Conservation (phyloP, 2,888 invertebrate species). For the Gibbula magus region DNA sequence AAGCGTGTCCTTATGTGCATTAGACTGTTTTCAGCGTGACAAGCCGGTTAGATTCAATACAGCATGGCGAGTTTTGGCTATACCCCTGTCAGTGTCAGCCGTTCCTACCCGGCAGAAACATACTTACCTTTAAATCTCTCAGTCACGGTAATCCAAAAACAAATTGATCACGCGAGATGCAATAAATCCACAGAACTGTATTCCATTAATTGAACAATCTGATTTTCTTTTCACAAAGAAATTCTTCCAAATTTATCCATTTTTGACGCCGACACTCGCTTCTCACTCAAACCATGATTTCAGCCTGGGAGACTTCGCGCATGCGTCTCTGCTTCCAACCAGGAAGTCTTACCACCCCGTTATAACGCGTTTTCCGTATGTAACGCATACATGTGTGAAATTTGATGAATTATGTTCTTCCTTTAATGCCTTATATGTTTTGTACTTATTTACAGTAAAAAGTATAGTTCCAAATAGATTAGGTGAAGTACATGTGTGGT, state of each 20-base stretch:
- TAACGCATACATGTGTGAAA: too few relatives aligned
- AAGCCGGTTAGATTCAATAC: background rate
- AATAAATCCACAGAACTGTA: background rate
- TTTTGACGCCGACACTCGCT: background rate
- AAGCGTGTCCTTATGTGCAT: too few relatives aligned
- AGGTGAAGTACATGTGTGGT: background rate
- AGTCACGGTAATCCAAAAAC: background rate
- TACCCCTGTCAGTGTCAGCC: background rate
- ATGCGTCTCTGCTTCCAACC: background rate
- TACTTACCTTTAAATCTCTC: background rate
- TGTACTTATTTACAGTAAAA: too few relatives aligned
- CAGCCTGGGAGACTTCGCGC: background rate
- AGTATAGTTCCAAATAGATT: too few relatives aligned
- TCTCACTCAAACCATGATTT: slow-evolving; percentile 11
- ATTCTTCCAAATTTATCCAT: slow-evolving; percentile 13
- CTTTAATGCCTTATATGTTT: too few relatives aligned
- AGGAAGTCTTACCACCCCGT: background rate
- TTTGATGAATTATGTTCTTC: too few relatives aligned
- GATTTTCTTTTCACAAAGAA: slow-evolving; percentile 11
- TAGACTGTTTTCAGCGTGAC: background rate
- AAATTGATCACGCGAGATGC: background rate
- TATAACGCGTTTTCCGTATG: background rate
- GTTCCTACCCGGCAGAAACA: background rate
- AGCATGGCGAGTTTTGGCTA: background rate
- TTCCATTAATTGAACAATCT: background rate